Evolutionary conservation across 2,113 vertebrate genomes (phyloP).

Genomic region (Amphiprion ocellaris): DNA sequence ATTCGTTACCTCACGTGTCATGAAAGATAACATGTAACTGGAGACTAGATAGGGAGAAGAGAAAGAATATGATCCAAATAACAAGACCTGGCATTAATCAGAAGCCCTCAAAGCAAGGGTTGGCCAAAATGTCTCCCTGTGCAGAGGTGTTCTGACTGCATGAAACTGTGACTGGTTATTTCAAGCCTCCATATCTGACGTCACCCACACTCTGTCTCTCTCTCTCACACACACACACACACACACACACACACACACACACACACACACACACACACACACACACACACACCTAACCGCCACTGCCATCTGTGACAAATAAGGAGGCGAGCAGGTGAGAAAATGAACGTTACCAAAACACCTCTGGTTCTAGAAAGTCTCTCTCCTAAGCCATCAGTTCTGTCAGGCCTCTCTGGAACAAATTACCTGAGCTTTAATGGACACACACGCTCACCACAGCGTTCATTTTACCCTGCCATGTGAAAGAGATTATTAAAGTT

Average conservation of each 20-base stretch:
- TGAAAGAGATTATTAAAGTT: too few species aligned
- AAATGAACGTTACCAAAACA: slow-evolving; percentile 11
- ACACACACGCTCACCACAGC: not conserved
- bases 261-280: not conserved
- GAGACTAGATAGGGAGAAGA: too few species aligned
- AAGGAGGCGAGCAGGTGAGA: not conserved
- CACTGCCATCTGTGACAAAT: slow-evolving; percentile 20
- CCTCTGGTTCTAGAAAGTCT: slow-evolving; percentile 15
- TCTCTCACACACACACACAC: not conserved
- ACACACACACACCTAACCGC: not conserved
- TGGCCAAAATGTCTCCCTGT: not conserved
- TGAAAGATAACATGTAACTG: too few species aligned
- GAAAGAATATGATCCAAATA: too few species aligned
- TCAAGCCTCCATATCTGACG: not conserved
- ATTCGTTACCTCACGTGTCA: too few species aligned
- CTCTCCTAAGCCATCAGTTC: slow-evolving; percentile 6
- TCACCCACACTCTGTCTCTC: not conserved
- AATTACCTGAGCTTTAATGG: not conserved
- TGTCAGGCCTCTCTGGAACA: not conserved
- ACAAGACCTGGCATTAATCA: too few species aligned
- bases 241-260: not conserved
- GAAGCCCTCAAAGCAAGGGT: not conserved
- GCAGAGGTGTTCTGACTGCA: not conserved
- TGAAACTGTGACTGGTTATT: not conserved
- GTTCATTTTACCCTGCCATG: too few species aligned